phyloP scores from a whole-genome alignment of 2,888 invertebrate species.

The Fabriciana adippe region DNA sequence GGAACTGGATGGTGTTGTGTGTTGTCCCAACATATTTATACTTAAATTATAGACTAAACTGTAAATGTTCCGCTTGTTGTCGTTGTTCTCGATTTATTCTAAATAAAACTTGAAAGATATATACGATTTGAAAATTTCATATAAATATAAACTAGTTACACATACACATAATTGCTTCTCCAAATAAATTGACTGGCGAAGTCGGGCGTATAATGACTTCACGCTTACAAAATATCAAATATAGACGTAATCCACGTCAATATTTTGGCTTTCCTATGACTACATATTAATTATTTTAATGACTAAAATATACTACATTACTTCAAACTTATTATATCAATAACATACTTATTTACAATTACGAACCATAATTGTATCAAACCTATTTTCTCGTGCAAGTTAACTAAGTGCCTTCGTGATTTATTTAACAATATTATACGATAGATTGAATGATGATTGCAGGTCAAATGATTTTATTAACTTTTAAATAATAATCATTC shows the following conservation, averaged over 20 bases:
- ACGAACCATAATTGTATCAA: constrained; percentile 56
- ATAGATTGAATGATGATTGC: neutral
- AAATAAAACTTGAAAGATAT: neutral
- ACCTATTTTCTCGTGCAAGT: constrained; percentile 58
- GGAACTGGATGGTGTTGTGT: too few species aligned
- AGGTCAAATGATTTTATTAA: neutral
- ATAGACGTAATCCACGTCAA: constrained; percentile 39
- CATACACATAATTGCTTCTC: too few species aligned
- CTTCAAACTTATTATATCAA: constrained; percentile 66
- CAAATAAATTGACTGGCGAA: neutral
- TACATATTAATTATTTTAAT: constrained; percentile 48
- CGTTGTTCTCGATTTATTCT: constrained; percentile 29
- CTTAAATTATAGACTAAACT: constrained; percentile 33
- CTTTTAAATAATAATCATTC: too few species aligned
- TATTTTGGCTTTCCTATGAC: constrained; percentile 46
- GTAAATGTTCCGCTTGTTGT: constrained; percentile 31
- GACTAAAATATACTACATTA: constrained; percentile 49
- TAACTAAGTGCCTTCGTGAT: constrained; percentile 26
- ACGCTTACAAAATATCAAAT: constrained; percentile 47
- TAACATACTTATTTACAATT: constrained; percentile 66
- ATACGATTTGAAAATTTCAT: too few species aligned
- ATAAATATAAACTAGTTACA: too few species aligned
- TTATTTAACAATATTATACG: neutral
- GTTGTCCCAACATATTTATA: too few species aligned
- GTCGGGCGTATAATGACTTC: constrained; percentile 42